A percentile compares a stretch with the other conserved stretches of the same genome.
These are phyloP conservation scores for Gracilinanus agilis DNA, from an alignment of 2,113 vertebrate genomes.

Conservation along the genomic window DNA sequence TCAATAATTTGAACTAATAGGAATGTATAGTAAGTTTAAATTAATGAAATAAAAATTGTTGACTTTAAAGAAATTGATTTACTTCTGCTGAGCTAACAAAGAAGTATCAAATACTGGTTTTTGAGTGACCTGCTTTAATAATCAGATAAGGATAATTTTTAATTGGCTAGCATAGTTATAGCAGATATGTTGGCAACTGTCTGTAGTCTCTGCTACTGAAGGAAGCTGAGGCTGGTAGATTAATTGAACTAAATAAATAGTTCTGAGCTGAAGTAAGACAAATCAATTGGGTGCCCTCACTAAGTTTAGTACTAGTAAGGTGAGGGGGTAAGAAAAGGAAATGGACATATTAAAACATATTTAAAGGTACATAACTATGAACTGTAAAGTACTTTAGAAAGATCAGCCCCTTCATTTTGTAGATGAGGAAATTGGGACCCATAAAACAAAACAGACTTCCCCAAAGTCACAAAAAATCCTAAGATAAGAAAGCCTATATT, in stretches of 20 bases:
- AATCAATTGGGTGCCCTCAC: not conserved
- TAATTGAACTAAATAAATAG: not conserved
- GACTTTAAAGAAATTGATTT: not conserved
- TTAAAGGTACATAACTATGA: not conserved
- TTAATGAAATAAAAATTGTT: not conserved
- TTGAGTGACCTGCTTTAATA: slow-evolving; percentile 32
- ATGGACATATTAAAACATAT: not conserved
- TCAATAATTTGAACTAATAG: slow-evolving; percentile 12
- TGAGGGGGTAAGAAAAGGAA: not conserved
- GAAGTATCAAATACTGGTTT: slow-evolving; percentile 12
- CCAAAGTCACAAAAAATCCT: not conserved
- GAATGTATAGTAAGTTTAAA: slow-evolving; percentile 25
- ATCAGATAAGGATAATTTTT: not conserved
- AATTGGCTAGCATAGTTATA: not conserved
- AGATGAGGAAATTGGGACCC: not conserved
- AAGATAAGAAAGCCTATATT: not conserved
- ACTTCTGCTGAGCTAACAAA: not conserved
- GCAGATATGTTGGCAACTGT: not conserved
- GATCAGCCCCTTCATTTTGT: not conserved
- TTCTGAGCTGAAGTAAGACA: not conserved
- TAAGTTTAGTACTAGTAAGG: not conserved
- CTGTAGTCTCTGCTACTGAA: not conserved
- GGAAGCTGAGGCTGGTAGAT: not conserved
- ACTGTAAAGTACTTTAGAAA: not conserved
- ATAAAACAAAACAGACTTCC: not conserved